These are phyloP conservation scores for Nycteola revayana DNA, from an alignment of 2,888 invertebrate species.

Conservation along the genomic window DNA sequence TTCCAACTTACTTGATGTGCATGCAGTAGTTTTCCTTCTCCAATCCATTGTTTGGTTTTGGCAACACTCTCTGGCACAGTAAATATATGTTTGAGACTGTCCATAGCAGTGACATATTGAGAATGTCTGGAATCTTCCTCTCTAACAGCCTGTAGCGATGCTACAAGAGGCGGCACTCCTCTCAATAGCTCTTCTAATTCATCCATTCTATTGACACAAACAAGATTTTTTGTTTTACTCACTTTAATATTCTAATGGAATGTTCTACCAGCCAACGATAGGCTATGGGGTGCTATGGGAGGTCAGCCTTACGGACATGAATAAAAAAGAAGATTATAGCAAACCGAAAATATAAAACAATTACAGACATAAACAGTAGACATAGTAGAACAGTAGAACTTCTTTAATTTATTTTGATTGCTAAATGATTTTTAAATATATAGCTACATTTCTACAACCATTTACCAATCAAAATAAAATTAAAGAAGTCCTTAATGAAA, in stretches of 20 bases:
- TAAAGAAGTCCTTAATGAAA: too few relatives aligned
- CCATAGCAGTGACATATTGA: constrained; percentile 98
- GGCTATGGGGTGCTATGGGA: too few relatives aligned
- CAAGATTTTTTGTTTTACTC: too few relatives aligned
- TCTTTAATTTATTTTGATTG: too few relatives aligned
- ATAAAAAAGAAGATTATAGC: too few relatives aligned
- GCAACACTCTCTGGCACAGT: constrained; percentile 98
- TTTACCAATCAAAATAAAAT: too few relatives aligned
- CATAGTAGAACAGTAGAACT: too few relatives aligned
- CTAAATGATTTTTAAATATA: background rate
- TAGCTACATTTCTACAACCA: background rate
- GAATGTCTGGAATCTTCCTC: constrained; percentile 97
- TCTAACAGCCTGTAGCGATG: constrained; percentile 91
- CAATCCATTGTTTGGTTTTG: constrained; percentile 96
- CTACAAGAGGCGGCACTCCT: constrained; percentile 89
- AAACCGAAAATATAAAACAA: too few relatives aligned
- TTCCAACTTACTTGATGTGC: constrained; percentile 88
- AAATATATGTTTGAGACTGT: constrained; percentile 98
- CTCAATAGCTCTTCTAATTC: constrained; percentile 89
- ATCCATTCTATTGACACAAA: constrained; percentile 87
- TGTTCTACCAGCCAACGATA: too few relatives aligned
- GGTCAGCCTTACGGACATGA: too few relatives aligned
- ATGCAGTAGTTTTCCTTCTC: constrained; percentile 95
- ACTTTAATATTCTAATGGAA: too few relatives aligned
- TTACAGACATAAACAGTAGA: too few relatives aligned